Conservation (phyloP, 2,888 invertebrate genomes). For the Lycocerus yunnanus region DNA sequence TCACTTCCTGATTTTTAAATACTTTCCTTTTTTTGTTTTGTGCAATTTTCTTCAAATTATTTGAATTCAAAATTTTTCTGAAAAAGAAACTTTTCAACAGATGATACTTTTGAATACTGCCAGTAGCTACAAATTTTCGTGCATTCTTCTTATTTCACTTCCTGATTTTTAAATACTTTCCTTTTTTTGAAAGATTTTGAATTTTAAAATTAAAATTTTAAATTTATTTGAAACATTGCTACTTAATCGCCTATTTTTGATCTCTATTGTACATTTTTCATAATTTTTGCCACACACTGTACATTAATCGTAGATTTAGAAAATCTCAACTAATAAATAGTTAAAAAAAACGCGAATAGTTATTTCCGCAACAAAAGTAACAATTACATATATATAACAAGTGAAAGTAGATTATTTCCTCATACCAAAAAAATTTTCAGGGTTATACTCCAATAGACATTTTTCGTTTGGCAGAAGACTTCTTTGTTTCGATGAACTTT, state of each 20-base stretch:
- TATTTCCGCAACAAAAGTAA: not conserved
- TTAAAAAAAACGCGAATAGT: not conserved
- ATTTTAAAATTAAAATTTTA: too few relatives aligned
- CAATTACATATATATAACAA: not conserved
- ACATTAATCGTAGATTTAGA: not conserved
- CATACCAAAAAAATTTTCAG: constrained; percentile 53
- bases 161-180: not conserved
- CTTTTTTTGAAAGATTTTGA: too few relatives aligned
- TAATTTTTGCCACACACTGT: not conserved
- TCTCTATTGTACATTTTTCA: too few relatives aligned
- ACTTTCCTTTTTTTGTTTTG: not conserved
- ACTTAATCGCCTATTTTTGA: too few relatives aligned
- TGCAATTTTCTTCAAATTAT: too few relatives aligned
- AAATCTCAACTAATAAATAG: not conserved
- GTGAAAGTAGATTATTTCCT: not conserved
- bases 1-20: not conserved
- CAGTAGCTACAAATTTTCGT: not conserved
- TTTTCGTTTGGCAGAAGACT: constrained; percentile 88
- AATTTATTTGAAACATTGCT: too few relatives aligned
- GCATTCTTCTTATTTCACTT: not conserved
- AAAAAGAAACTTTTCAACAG: not conserved
- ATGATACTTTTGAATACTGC: not conserved
- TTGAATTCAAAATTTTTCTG: too few relatives aligned
- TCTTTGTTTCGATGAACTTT: constrained; percentile 88
- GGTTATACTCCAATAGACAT: constrained; percentile 83